A percentile compares a stretch with the other conserved stretches of the same genome.
Conservation (phyloP, 2,888 invertebrate genomes). For the Pollenia labialis region DNA sequence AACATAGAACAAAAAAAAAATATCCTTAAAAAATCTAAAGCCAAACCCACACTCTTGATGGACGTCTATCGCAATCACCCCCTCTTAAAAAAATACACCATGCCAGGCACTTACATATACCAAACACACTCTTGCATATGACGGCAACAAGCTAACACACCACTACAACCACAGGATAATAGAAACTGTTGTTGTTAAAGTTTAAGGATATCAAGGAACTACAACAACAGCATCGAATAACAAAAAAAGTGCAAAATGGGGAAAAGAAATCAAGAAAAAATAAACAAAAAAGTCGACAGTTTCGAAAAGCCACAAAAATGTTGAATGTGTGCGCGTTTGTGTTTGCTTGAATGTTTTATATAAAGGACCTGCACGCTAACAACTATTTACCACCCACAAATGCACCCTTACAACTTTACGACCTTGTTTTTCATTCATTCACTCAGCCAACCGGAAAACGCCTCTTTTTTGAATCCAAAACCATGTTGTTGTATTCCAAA, state of each 20-base stretch:
- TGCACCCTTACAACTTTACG: constrained; percentile 68
- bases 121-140: constrained; percentile 27
- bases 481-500: constrained; percentile 76
- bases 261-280: constrained; percentile 66
- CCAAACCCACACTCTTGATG: constrained; percentile 78
- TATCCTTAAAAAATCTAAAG: constrained; percentile 76
- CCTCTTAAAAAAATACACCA: constrained; percentile 67
- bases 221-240: constrained; percentile 70
- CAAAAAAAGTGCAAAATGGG: constrained; percentile 23
- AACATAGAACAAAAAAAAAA: constrained; percentile 52
- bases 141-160: constrained; percentile 63
- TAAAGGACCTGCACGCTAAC: constrained; percentile 52
- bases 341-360: constrained; percentile 18
- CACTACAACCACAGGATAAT: constrained; percentile 67
- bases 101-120: constrained; percentile 49
- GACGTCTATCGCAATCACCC: constrained; percentile 38
- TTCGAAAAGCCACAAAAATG: constrained; percentile 81
- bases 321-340: constrained; percentile 69
- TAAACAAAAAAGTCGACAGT: constrained; percentile 77
- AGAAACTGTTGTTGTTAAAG: constrained; percentile 26
- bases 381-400: constrained; percentile 58
- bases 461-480: constrained; percentile 77
- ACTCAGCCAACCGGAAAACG: constrained; percentile 82
- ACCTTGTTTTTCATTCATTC: constrained; percentile 62
- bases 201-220: constrained; percentile 47